Evolutionary conservation across 2,797 vertebrate species (phyloP).

Genomic region (Syngnathus rostellatus): DNA sequence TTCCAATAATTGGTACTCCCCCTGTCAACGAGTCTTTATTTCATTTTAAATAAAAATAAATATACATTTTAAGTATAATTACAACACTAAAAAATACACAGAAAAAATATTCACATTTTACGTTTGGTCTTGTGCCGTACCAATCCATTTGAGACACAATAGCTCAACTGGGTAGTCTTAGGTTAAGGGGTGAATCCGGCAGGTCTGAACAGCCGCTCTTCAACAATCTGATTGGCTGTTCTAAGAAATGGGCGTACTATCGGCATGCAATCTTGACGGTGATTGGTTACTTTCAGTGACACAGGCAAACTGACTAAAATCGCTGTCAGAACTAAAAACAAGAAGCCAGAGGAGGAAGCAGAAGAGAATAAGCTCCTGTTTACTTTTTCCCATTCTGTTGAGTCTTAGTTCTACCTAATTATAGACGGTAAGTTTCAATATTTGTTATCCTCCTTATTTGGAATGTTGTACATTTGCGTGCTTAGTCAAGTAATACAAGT

Average conservation of each 20-base stretch:
- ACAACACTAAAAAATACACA: not conserved
- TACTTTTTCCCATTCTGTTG: not conserved
- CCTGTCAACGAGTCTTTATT: not conserved
- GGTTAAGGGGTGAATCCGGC: fast-evolving
- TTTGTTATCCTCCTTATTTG: not conserved
- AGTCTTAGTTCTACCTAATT: not conserved
- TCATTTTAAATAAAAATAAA: not conserved
- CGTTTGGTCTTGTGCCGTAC: fast-evolving
- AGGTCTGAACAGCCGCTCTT: conserved; percentile 21
- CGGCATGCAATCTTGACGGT: fast-evolving
- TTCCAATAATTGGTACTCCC: not conserved
- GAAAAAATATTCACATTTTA: not conserved
- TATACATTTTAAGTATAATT: not conserved
- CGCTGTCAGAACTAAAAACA: not conserved
- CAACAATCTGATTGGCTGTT: conserved; percentile 41
- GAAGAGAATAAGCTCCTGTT: not conserved
- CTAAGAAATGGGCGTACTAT: not conserved
- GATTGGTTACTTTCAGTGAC: conserved; percentile 30
- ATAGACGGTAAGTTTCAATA: not conserved
- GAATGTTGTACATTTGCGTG: not conserved
- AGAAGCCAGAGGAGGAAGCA: not conserved
- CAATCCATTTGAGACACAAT: not conserved
- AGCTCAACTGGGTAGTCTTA: no score
- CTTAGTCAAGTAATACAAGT: not conserved
- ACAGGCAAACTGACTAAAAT: not conserved